phyloP scores from a whole-genome alignment of 2,888 invertebrate genomes.

The Blastobasis adustella region DNA sequence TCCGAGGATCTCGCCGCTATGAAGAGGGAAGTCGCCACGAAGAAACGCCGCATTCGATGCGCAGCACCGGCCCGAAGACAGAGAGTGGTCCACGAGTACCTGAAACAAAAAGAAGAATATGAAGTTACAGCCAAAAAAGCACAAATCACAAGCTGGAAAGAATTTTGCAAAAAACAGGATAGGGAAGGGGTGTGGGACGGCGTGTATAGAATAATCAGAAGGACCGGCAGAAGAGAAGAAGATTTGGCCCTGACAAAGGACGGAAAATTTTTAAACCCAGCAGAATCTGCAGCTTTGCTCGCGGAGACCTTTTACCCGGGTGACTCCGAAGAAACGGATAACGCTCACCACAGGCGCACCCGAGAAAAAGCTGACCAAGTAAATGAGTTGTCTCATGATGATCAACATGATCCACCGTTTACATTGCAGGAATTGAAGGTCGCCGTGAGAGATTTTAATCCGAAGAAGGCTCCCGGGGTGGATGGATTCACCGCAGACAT shows the following conservation, averaged over 20 bases:
- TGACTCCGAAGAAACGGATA: slow-evolving; percentile 11
- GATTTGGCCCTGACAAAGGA: slow-evolving; percentile 2
- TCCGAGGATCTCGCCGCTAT: slow-evolving; percentile 8
- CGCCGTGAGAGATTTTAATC: slow-evolving; percentile 6
- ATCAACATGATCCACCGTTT: slow-evolving; percentile 12
- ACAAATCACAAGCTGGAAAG: not conserved
- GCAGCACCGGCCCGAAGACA: slow-evolving; percentile 7
- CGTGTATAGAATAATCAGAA: slow-evolving; percentile 8
- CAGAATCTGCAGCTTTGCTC: slow-evolving; percentile 2
- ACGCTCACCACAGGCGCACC: not conserved
- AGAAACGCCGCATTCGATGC: not conserved
- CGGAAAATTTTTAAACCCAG: not conserved
- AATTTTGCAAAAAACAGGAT: not conserved
- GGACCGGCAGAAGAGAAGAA: slow-evolving; percentile 3
- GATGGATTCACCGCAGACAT: slow-evolving; percentile 21
- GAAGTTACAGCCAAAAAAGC: not conserved
- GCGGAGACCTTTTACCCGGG: slow-evolving; percentile 7
- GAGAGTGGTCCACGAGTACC: slow-evolving; percentile 2
- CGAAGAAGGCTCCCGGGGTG: slow-evolving; percentile 17
- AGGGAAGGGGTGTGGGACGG: slow-evolving; percentile 1
- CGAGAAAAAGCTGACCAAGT: not conserved
- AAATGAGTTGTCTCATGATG: not conserved
- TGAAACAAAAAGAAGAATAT: slow-evolving; percentile 1
- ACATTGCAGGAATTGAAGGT: slow-evolving; percentile 8
- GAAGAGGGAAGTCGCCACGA: not conserved